Base-by-base conservation (phyloP, 2,888 invertebrate genomes). In the Mythimna albipuncta region DNA sequence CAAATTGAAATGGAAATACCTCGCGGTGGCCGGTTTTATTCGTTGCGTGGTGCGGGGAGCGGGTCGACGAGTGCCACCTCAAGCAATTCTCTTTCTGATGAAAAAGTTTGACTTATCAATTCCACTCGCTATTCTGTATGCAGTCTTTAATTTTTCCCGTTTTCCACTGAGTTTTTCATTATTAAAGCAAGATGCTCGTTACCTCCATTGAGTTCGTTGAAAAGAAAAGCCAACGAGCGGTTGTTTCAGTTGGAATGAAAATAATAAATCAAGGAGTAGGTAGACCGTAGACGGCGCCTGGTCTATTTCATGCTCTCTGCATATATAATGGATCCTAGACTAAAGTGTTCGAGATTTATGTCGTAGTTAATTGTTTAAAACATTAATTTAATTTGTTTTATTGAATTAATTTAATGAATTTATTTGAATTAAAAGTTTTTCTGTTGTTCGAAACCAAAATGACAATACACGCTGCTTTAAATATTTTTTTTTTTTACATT, bases 231-330 rank as follows among this genome's bases (percentile, higher is more conserved):
- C 78, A 81, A 78, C 76, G 75, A 88, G 83, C 89, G 80, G 90
- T 94, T 93, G 93, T 93, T 92, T 89, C 90, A 91, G 89, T 88
- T 90, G 88, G 91, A 94, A 94, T 94, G 91, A 93, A 93, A 93
- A 89, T 91, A 93, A 93, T 95, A 94, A 95, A 94, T 95, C 94
- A 94, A 87, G 82, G 81, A 85, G 87, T 87, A 89, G 88, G 86
- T 91, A 89, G 91, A 91, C 90, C 89, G 91, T 89, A 91, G 91
- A 89, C 88, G 90, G 91, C 52, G 90, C 90, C 91, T 87, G 90
- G 90, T 91, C 91, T 92, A 91, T 91, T 92, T 91, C 89, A 89
- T 91, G 88, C 89, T 81, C 81, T 88, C 81, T 89, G 91, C 88
- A 91, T 91, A 86, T 87, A 88, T 89, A 89, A 88, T 88, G 83